Percentiles rank a stretch among this genome's conserved stretches.
These are phyloP conservation scores for Enteromius thamalakanensis DNA, from an alignment of 2,797 vertebrate species.

Conservation along the genomic window DNA sequence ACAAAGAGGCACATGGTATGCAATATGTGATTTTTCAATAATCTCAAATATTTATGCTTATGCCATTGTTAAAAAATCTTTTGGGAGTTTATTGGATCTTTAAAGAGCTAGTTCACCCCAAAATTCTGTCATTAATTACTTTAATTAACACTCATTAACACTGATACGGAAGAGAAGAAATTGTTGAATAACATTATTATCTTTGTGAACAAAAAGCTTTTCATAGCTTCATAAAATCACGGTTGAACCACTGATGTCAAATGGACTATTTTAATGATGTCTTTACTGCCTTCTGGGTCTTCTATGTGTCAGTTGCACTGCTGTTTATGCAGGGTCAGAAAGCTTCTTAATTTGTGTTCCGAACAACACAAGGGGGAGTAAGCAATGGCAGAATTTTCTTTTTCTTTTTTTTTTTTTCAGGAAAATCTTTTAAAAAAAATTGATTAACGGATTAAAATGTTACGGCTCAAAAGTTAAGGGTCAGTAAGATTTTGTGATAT, in stretches of 20 bases:
- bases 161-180: no score
- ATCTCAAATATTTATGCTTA: background rate
- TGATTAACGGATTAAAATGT: background rate
- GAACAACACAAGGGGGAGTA: background rate
- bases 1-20: conserved; percentile 60
- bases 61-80: background rate
- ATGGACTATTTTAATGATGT: background rate
- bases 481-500: background rate
- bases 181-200: no score
- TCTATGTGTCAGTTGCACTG: background rate
- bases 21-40: background rate
- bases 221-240: no score
- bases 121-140: background rate
- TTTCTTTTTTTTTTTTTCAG: background rate
- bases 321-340: background rate
- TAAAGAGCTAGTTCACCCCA: background rate
- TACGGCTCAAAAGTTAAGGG: background rate
- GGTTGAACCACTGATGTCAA: background rate
- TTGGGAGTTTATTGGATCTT: background rate
- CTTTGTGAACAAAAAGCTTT: no score
- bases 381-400: background rate
- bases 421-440: background rate
- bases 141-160: background rate
- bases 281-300: background rate
- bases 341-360: background rate